Conservation (phyloP, 2,888 invertebrate species). For the Nemotelus pantherinus region DNA sequence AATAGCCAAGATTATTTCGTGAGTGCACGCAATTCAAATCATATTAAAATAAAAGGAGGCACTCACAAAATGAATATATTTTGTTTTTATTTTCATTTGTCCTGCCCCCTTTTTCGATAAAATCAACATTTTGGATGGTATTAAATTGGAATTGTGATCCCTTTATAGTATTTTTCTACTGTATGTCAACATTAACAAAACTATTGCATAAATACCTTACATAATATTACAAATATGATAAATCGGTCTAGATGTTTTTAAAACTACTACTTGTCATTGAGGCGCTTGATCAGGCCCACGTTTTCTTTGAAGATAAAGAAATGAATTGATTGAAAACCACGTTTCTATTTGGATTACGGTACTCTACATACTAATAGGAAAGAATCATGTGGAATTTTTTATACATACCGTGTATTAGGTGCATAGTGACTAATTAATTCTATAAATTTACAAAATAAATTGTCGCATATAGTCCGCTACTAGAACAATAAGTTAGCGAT, state of each 20-base stretch:
- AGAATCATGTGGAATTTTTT: conserved; percentile 2
- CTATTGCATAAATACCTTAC: too few species aligned
- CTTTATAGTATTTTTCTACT: too few species aligned
- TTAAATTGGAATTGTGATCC: too few species aligned
- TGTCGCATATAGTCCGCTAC: not conserved
- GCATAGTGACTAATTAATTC: not conserved
- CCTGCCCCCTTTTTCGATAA: too few species aligned
- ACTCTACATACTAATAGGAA: conserved; percentile 13
- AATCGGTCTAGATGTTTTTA: too few species aligned
- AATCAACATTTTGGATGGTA: too few species aligned
- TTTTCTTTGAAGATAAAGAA: not conserved
- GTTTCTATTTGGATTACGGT: not conserved
- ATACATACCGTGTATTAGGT: not conserved
- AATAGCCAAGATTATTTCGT: conserved; percentile 27
- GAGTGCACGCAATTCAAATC: not conserved
- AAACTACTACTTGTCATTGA: too few species aligned
- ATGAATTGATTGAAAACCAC: not conserved
- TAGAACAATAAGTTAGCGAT: not conserved
- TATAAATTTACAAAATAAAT: conserved; percentile 7
- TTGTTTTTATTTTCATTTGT: too few species aligned
- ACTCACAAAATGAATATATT: too few species aligned
- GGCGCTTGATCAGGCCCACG: not conserved
- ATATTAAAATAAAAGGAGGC: not conserved
- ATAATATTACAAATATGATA: too few species aligned
- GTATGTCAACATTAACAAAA: too few species aligned